Base-by-base conservation (phyloP, 2,113 vertebrate genomes). In the Burhinus bistriatus region DNA sequence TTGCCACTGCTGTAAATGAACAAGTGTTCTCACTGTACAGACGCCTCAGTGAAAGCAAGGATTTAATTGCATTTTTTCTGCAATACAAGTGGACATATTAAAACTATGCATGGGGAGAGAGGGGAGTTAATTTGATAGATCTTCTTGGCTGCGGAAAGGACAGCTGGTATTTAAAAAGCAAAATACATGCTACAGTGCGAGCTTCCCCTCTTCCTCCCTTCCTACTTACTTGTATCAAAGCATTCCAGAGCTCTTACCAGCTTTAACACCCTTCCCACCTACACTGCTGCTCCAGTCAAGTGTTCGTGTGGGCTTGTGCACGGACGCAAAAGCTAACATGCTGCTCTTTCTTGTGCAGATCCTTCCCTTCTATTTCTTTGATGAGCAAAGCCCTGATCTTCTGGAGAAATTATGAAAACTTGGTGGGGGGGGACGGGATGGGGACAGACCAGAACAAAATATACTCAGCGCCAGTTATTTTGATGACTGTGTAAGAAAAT, bases 401-500 rank as follows among this genome's bases (percentile, higher is more conserved):
- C 65, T 58, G 18, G 14, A 82, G 38, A 70, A 64, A 61, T 7
- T 2, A 15, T 10, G 62, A 51, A 83, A 38, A 21, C 23, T 3
- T 2, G 1, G 0, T 2, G 2, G 18, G 3, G 21, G 3, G 6
- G 9, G 15, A 8, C 12, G 57, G 8, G n/a, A n/a, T n/a, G n/a
- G 3, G 34, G n/a, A n/a, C 40, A 66, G 1, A 49, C 21, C 9
- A 52, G 23, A 59, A 11, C 9, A 49, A 61, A 77, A 36, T 5
- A 55, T 83, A 22, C 2, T 22, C 6, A 62, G 36, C 12, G 29
- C 1, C 15, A 29, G 7, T 9, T 9, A 13, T 57, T 73, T 9
- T 22, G 15, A 6, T 19, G 15, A 11, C 32, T 38, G 5, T 10
- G 8, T 57, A 49, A 57, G 64, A 62, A 84, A 45, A 83, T 3